phyloP scores from a whole-genome alignment of 2,888 invertebrate species.

The Cheilosia vernalis region DNA sequence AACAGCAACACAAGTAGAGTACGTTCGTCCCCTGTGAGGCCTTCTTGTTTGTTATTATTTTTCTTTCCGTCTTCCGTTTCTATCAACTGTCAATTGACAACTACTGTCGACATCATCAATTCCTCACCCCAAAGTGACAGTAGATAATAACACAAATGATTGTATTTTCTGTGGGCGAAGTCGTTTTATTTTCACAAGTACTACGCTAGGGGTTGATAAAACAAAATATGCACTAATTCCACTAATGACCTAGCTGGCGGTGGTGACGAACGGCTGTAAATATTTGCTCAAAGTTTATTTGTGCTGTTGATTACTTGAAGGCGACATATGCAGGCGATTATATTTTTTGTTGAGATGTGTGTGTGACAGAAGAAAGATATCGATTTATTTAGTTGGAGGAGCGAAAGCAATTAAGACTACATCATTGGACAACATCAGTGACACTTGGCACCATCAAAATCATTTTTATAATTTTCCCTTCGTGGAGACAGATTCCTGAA shows the following conservation, averaged over 20 bases:
- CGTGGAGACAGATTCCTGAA: too few species aligned
- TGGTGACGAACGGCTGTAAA: constrained; percentile 14
- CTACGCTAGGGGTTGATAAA: constrained; percentile 6
- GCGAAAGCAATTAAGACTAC: too few species aligned
- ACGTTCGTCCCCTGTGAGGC: too few species aligned
- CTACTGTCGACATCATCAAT: constrained; percentile 8
- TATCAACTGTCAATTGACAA: constrained; percentile 16
- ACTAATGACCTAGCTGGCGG: constrained; percentile 34
- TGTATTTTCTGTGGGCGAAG: background rate
- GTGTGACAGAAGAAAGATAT: background rate
- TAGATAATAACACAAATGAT: constrained; percentile 7
- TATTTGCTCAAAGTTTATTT: constrained; percentile 40
- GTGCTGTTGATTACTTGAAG: constrained; percentile 12
- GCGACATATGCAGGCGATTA: constrained; percentile 4
- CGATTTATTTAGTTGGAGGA: background rate
- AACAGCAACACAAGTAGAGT: too few species aligned
- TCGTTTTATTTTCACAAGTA: constrained; percentile 10
- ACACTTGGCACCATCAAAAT: too few species aligned
- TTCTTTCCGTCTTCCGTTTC: background rate
- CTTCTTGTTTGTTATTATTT: background rate
- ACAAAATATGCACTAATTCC: background rate
- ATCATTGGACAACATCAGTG: too few species aligned
- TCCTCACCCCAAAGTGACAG: background rate
- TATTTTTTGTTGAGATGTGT: background rate
- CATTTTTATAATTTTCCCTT: too few species aligned